Conservation (phyloP, 1,140 invertebrate genomes). For the Homalodisca vitripennis region DNA sequence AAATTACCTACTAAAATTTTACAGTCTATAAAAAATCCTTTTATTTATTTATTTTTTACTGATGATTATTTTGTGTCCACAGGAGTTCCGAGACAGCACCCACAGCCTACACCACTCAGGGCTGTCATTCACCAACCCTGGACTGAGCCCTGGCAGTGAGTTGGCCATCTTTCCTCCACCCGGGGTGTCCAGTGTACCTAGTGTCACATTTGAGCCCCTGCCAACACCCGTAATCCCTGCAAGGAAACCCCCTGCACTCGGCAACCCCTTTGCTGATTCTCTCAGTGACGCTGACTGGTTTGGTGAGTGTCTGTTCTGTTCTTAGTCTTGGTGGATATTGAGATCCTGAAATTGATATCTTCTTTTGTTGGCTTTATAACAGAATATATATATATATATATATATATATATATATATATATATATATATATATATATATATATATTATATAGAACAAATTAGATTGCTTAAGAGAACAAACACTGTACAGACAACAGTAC, state of each 20-base stretch:
- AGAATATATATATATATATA: background rate
- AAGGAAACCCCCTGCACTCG: background rate
- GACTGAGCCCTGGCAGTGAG: conserved; percentile 29
- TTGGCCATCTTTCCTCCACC: conserved; percentile 40
- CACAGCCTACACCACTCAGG: conserved; percentile 18
- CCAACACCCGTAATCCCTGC: conserved; percentile 7
- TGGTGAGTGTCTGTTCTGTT: conserved; percentile 37
- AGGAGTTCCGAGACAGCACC: conserved; percentile 29
- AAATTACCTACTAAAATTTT: no score
- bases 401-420: background rate
- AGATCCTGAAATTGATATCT: no score
- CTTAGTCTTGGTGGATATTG: no score
- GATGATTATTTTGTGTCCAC: no score
- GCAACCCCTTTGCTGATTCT: conserved; percentile 19
- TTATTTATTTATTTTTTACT: no score
- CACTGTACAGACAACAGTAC: no score
- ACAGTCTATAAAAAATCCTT: no score
- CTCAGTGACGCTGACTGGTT: conserved; percentile 36
- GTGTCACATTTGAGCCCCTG: conserved; percentile 33
- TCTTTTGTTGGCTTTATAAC: no score
- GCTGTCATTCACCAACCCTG: conserved; percentile 35
- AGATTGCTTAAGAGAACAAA: no score
- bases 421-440: background rate
- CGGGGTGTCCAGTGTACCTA: background rate
- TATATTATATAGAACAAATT: no score